These are phyloP conservation scores for Myanophis thanlyinensis DNA, from an alignment of 2,113 vertebrate species.

Conservation along the genomic window DNA sequence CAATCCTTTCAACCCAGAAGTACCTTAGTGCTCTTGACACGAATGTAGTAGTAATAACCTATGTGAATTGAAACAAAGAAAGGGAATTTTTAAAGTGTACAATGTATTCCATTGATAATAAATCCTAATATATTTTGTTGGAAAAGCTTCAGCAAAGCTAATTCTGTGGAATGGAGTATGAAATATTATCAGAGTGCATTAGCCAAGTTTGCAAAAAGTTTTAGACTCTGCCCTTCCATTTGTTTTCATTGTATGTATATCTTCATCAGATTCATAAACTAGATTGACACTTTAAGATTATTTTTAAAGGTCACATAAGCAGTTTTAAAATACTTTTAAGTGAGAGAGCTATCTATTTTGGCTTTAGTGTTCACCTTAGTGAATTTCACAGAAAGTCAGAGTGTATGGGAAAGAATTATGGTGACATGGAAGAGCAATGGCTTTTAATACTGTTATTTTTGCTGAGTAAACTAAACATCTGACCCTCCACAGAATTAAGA, in stretches of 20 bases:
- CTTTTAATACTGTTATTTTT: slow-evolving; percentile 69
- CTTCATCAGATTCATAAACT: slow-evolving; percentile 38
- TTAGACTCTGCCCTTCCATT: background rate
- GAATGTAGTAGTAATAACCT: slow-evolving; percentile 18
- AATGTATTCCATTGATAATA: slow-evolving; percentile 16
- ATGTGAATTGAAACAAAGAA: slow-evolving; percentile 41
- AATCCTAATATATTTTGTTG: slow-evolving; percentile 41
- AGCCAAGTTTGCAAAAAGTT: slow-evolving; percentile 44
- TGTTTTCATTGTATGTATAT: slow-evolving; percentile 39
- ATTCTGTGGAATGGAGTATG: slow-evolving; percentile 45
- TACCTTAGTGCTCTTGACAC: background rate
- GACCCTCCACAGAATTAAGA: slow-evolving; percentile 64
- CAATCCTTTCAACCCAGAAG: background rate
- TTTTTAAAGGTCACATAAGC: slow-evolving; percentile 59
- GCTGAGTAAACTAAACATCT: slow-evolving; percentile 72
- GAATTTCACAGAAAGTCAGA: slow-evolving; percentile 51
- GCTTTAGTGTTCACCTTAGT: slow-evolving; percentile 27
- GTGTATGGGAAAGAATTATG: slow-evolving; percentile 59
- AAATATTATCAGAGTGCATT: slow-evolving; percentile 48
- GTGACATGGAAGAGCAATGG: slow-evolving; percentile 60
- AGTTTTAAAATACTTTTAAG: slow-evolving; percentile 56
- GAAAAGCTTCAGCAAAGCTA: background rate
- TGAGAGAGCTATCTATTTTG: slow-evolving; percentile 28
- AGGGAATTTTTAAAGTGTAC: slow-evolving; percentile 34
- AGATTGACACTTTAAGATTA: slow-evolving; percentile 44